Conservation (phyloP, 2,888 invertebrate genomes). For the Darwinula stevensoni region DNA sequence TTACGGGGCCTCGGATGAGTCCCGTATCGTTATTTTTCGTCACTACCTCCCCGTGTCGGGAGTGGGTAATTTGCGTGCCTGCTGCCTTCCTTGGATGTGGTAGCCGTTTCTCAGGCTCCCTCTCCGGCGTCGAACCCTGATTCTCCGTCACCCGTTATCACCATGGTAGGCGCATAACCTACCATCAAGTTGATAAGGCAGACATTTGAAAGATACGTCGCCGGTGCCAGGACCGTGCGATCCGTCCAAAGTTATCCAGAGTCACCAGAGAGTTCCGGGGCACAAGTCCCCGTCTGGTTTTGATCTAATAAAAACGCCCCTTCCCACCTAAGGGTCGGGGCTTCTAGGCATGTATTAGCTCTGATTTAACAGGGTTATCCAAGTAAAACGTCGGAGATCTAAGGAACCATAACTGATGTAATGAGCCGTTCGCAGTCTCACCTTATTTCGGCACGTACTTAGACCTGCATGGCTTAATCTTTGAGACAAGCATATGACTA, state of each 20-base stretch:
- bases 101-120: constrained; percentile 37
- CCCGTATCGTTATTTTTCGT: constrained; percentile 32
- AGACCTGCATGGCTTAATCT: constrained; percentile 35
- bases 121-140: constrained; percentile 41
- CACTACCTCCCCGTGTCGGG: constrained; percentile 28
- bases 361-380: neutral
- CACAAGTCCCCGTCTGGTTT: neutral
- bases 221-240: constrained; percentile 21
- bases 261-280: constrained; percentile 5
- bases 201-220: constrained; percentile 31
- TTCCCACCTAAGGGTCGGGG: neutral
- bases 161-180: constrained; percentile 32
- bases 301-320: neutral
- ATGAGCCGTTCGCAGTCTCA: constrained; percentile 29
- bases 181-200: constrained; percentile 37
- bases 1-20: constrained; percentile 25
- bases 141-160: constrained; percentile 38
- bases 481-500: constrained; percentile 25
- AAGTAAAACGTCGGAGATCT: constrained; percentile 15
- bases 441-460: constrained; percentile 25
- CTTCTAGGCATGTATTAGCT: neutral
- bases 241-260: constrained; percentile 8
- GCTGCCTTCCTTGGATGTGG: constrained; percentile 40
- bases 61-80: constrained; percentile 29
- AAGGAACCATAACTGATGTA: constrained; percentile 27